Percentiles rank a stretch among this genome's conserved stretches.
These are phyloP conservation scores for Solea senegalensis DNA, from an alignment of 2,113 vertebrate genomes.

Conservation along the genomic window DNA sequence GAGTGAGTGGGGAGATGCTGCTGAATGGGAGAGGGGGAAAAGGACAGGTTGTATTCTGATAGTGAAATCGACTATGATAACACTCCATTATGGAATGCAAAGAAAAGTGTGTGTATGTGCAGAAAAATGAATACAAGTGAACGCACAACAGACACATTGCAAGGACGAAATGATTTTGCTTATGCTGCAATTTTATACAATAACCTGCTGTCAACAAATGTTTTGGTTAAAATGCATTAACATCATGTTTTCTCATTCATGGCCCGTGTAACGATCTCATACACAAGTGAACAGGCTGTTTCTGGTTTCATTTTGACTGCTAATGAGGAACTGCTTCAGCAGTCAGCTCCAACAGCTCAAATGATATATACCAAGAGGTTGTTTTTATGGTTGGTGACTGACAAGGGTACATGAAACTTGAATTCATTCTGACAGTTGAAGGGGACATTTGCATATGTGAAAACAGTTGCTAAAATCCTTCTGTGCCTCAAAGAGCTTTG, in stretches of 20 bases:
- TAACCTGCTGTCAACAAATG: conserved; percentile 25
- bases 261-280: conserved; percentile 9
- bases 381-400: conserved; percentile 19
- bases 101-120: conserved; percentile 16
- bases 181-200: conserved; percentile 54
- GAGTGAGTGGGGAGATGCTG: conserved; percentile 30
- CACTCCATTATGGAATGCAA: conserved; percentile 28
- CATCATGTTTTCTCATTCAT: conserved; percentile 30
- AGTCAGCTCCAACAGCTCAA: conserved; percentile 7
- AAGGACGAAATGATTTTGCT: conserved; percentile 35
- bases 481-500: neutral
- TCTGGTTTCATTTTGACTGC: conserved; percentile 8
- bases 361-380: neutral
- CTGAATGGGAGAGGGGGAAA: conserved; percentile 23
- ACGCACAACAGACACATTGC: conserved; percentile 43
- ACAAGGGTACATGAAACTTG: conserved; percentile 13
- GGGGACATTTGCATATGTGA: conserved; percentile 9
- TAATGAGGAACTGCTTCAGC: conserved; percentile 8
- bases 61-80: conserved; percentile 50
- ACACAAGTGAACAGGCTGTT: neutral
- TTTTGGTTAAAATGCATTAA: conserved; percentile 25
- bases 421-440: conserved; percentile 15
- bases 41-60: conserved; percentile 46
- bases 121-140: conserved; percentile 18
- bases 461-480: neutral